Evolutionary conservation across 64 coral and sea anemone genomes (phyloP), one percentile per base, ranked within the genome.

Genomic region (Montipora sp.): DNA sequence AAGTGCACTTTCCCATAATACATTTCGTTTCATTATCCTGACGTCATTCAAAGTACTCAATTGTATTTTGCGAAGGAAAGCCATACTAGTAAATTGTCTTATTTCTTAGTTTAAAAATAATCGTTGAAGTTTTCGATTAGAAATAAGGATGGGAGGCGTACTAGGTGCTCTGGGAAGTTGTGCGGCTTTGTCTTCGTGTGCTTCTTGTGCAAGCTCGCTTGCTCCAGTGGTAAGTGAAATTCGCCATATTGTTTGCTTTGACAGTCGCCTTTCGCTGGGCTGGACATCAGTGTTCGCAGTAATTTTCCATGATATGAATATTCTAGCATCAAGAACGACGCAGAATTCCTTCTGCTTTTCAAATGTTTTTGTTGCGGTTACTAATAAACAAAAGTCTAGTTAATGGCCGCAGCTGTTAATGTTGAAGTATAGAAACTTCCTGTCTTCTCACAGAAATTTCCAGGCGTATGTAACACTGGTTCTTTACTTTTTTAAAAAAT

Each of bases 161-260:
- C 81, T 98, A 60, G 95, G 77, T 19, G 87, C 95, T 23, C 57
- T 98, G 16, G 92, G 95, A 21, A 85, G 92, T 5, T 87, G 94
- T 78, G 95, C 95, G 1, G 94, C 89, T 43, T 85, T 93, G 66
- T 93, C 95, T 20, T 92, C 92, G 10, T 98, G 95, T 83, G 92
- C 92, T 27, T 92, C 92, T 19, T 98, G 95, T 89, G 87, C 94
- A 66, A 94, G 89, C 15, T 91, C 87, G 4, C 3, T 94, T 10
- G 92, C 95, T 69, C 95, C 95, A 11, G 95, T 98, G 88, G 95
- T 98, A 73, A 78, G 95, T 91, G 50, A 66, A 18, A 66, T 88
- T 77, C 75, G 91, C 79, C 90, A 85, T 15, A 3, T 14, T 88
- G 80, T 77, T 83, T 83, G 61, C 43, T 75, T 55, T 55, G 51